Evolutionary conservation across 2,888 invertebrate species (phyloP), one percentile per base, ranked within the genome.

Genomic region (Poecilus cupreus): DNA sequence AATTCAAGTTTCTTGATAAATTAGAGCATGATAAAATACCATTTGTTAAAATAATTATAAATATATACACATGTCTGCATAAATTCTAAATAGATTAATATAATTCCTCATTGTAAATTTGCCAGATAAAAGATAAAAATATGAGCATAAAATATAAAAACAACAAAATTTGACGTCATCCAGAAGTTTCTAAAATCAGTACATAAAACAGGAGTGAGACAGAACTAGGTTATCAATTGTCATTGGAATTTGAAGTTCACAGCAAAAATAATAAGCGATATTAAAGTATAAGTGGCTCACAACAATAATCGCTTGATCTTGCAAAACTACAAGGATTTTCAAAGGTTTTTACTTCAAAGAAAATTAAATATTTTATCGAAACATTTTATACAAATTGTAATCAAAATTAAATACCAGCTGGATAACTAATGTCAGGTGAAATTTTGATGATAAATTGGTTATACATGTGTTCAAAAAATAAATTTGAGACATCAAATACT

Each of bases 161-260:
- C 20, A 20, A n/a, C 24, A 24, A 24, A 51, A 57, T 57, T n/a
- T 60, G 24, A 60, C 24, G 60, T 26, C 24, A 60, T 26, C 13
- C 0, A 43, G 2, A 24, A 13, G 3, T 60, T 60, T 26, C 24
- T 24, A 13, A 60, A 13, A 60, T 60, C 2, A 10, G 60, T 26
- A 51, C 60, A 5, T 60, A n/a, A n/a, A 54, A 18, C 46, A n/a
- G 16, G 5, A 24, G 11, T 22, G 26, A 60, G 60, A 60, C 13
- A 60, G 26, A n/a, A 60, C 3, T 60, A 60, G 13, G 60, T 60
- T 60, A 60, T 60, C 60, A 60, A 60, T 60, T 60, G 60, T 60
- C 60, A 60, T 60, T 60, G 60, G 26, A 60, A n/a, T 57, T 57
- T 24, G 22, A 60, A 26, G 54, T 54, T 54, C 22, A 22, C 8